phyloP scores from a whole-genome alignment of 2,113 vertebrate genomes.

The Procavia capensis region DNA sequence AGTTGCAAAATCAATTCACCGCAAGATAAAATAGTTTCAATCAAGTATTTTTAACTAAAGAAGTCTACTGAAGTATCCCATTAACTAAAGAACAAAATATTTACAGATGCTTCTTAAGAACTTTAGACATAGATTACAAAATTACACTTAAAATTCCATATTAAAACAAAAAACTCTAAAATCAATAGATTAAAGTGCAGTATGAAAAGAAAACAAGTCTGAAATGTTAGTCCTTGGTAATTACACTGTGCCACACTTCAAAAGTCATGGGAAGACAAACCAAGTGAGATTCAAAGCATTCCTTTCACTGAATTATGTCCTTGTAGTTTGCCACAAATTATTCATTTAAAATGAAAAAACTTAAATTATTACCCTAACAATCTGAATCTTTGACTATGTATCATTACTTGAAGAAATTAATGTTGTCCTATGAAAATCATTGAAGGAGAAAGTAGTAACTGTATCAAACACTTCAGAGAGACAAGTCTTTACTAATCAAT shows the following conservation, averaged over 20 bases:
- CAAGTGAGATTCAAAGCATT: conserved; percentile 12
- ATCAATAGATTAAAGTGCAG: conserved; percentile 24
- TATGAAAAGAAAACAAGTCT: conserved; percentile 22
- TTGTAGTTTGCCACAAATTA: conserved; percentile 44
- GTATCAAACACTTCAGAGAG: neutral
- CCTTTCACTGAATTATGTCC: neutral
- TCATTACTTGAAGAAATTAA: neutral
- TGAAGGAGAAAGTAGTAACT: conserved; percentile 10
- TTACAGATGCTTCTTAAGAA: conserved; percentile 12
- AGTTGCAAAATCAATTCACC: neutral
- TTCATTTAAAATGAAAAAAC: conserved; percentile 12
- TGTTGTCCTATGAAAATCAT: neutral
- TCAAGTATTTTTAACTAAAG: conserved; percentile 50
- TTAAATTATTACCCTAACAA: conserved; percentile 29
- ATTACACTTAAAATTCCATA: conserved; percentile 46
- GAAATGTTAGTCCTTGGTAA: neutral
- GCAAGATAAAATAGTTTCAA: conserved; percentile 50
- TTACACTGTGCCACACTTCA: neutral
- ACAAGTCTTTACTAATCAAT: neutral
- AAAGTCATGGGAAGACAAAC: conserved; percentile 18
- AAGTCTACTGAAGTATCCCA: neutral
- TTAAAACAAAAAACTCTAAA: conserved; percentile 50
- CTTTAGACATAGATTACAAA: conserved; percentile 52
- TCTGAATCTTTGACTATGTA: conserved; percentile 14
- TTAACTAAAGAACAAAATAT: conserved; percentile 58